Evolutionary conservation across 2,113 vertebrate species (phyloP), one percentile per base, ranked within the genome.

Genomic region (Herpetotheres cachinnans): DNA sequence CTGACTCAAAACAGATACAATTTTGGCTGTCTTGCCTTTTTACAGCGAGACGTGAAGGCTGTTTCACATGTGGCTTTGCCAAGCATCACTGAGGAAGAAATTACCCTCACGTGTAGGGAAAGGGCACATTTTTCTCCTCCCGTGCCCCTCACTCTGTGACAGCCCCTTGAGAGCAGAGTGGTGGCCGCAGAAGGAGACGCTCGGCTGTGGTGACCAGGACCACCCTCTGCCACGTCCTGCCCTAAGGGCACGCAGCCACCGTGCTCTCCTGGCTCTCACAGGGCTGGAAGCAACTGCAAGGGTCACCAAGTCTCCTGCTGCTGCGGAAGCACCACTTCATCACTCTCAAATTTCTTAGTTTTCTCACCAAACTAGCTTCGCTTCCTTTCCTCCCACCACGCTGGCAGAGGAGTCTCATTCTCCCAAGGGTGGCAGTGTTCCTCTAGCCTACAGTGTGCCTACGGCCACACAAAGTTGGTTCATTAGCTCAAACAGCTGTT

Each of bases 1-100:
- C 86, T 77, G 79, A 90, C 66, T 95, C 86, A 94, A 96, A 96
- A 77, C 91, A 96, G 86, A 96, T 89, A 83, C 95, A 69, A 95
- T 81, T 80, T 95, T 94, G 93, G 89, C 94, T 93, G 93, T 9
- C 89, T 83, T 90, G 82, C 62, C 76, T 92, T 95, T 72, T 82
- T 79, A 63, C 62, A 36, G 91, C 65, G 86, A 88, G 76, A 90
- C 6, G 0, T 32, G 91, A 95, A 92, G 86, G 80, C 93, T 89
- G 76, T 80, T 96, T 92, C 94, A 86, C 82, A 89, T 19, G 0
- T 72, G 76, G 67, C 86, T 95, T 80, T 87, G 94, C 94, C 92
- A 96, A 96, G 84, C 40, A 25, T 77, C 76, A 54, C 2, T 73
- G 42, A 96, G 59, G 52, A 89, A 90, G 55, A 81, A 93, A 93